Conservation (phyloP, 2,113 vertebrate genomes). For the Gavia stellata region DNA sequence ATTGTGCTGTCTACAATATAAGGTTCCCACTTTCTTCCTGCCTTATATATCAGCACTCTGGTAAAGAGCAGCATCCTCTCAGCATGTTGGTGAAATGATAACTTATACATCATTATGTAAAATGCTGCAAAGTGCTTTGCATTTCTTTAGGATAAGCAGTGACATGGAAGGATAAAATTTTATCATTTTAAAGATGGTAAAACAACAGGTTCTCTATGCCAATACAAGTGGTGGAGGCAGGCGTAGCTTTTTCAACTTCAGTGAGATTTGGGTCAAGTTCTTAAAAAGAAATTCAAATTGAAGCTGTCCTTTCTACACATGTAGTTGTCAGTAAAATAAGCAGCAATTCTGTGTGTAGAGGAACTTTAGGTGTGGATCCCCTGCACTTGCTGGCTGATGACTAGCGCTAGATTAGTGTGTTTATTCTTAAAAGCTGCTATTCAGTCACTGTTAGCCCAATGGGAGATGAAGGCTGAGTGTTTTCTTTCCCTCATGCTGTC, state of each 20-base stretch:
- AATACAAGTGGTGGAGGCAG: neutral
- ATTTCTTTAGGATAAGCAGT: neutral
- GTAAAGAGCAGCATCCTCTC: neutral
- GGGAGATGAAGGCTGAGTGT: neutral
- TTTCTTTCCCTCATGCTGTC: neutral
- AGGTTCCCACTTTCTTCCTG: neutral
- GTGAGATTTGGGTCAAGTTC: neutral
- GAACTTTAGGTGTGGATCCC: neutral
- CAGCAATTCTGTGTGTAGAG: neutral
- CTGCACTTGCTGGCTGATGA: neutral
- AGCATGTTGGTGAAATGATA: neutral
- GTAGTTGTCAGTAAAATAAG: neutral
- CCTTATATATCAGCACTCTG: accelerated
- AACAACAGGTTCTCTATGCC: neutral
- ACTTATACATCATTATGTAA: neutral
- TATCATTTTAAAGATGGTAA: neutral
- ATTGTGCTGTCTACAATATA: neutral
- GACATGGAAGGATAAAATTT: neutral
- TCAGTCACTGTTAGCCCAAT: neutral
- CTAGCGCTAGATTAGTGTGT: neutral
- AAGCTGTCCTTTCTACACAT: neutral
- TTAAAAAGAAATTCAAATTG: neutral
- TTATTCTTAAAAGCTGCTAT: neutral
- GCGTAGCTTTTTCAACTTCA: neutral
- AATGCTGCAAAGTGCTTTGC: neutral